Percentiles rank a stretch among this genome's conserved stretches.
Conservation (phyloP, 2,797 vertebrate species). For the Premnoplex brunnescens region DNA sequence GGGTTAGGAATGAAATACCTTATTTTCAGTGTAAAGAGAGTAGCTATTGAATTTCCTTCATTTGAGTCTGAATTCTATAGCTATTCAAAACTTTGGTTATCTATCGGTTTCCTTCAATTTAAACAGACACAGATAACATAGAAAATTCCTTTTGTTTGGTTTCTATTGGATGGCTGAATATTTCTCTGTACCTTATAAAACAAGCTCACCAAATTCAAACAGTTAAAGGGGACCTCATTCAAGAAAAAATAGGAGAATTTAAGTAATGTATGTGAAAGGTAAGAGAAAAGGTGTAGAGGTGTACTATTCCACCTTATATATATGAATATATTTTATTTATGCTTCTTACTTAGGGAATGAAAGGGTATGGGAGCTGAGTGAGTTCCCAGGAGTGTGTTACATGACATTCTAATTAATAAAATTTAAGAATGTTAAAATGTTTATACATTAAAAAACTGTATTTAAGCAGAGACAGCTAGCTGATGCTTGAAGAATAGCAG, state of each 20-base stretch:
- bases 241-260: neutral
- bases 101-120: neutral
- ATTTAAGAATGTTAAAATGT: neutral
- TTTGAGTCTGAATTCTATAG: constrained; percentile 2
- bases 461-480: neutral
- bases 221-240: neutral
- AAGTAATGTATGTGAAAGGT: neutral
- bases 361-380: neutral
- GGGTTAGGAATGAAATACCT: constrained; percentile 22
- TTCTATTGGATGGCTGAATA: neutral
- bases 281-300: neutral
- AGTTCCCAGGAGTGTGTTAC: neutral
- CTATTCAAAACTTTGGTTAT: neutral
- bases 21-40: constrained; percentile 17
- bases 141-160: neutral
- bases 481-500: neutral
- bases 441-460: neutral
- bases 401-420: neutral
- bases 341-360: neutral
- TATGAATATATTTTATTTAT: neutral
- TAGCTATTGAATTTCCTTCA: constrained; percentile 44
- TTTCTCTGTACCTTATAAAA: neutral
- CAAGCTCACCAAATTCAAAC: neutral
- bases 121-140: neutral
- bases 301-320: neutral